Percentiles rank a stretch among this genome's conserved stretches.
Evolutionary conservation across 2,888 invertebrate genomes (phyloP).

Genomic region (Cataglyphis livida): DNA sequence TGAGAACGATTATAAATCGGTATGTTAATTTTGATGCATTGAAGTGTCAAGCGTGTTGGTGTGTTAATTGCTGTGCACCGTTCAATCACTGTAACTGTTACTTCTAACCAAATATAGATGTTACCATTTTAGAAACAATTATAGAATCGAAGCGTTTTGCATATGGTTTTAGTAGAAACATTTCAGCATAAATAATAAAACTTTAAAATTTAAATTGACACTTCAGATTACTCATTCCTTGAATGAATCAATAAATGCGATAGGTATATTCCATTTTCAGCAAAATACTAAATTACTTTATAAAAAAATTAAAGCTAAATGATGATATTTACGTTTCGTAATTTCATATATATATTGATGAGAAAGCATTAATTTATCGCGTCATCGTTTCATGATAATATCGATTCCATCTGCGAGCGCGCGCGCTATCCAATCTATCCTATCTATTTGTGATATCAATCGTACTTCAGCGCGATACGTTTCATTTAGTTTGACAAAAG

Average conservation of each 20-base stretch:
- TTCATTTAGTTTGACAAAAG: constrained; percentile 4
- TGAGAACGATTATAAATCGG: constrained; percentile 45
- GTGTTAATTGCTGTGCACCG: neutral
- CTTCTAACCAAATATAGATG: constrained; percentile 30
- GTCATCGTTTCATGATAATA: neutral
- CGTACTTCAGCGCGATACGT: neutral
- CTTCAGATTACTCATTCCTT: neutral
- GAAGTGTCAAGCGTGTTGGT: neutral
- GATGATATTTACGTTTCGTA: neutral
- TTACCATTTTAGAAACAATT: constrained; percentile 29
- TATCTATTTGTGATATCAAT: constrained; percentile 39
- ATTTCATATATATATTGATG: constrained; percentile 2
- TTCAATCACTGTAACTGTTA: constrained; percentile 42
- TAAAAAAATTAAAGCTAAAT: constrained; percentile 5
- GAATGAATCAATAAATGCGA: neutral
- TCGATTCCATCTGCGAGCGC: neutral
- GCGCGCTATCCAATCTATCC: constrained; percentile 7
- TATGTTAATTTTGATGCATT: constrained; percentile 46
- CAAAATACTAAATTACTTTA: neutral
- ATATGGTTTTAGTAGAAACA: neutral
- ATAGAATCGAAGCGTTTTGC: neutral
- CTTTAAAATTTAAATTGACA: neutral
- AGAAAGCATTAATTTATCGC: constrained; percentile 18
- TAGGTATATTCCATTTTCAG: neutral
- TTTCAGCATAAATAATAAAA: neutral